Evolutionary conservation across 23 tunicate genomes (phyloP), one percentile per base, ranked within the genome.

Genomic region (Ascidia mentula): DNA sequence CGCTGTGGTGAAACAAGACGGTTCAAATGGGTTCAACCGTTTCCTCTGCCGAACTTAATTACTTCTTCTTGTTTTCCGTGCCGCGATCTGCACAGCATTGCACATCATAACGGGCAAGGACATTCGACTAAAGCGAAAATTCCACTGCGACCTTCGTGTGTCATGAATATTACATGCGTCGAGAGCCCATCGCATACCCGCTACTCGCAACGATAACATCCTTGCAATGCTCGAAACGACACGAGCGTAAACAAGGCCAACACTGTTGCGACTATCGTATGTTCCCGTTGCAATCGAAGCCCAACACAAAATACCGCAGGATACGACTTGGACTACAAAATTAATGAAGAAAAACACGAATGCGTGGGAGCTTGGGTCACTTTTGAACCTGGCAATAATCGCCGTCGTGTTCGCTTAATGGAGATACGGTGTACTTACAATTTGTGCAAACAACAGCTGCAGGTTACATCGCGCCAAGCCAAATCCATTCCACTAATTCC

Each of bases 291-390:
- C 65, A 28, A 53, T 3, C 13, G 65, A 53, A 53, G 24, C 13
- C 65, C 7, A 53, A 53, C 65, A 1, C n/a, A n/a, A n/a, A n/a
- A n/a, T n/a, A n/a, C n/a, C n/a, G n/a, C n/a, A n/a, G n/a, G n/a
- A n/a, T 53, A 28, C 65, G 65, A 53, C 65, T 53, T 26, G 28
- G 24, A 53, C 65, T 53, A 53, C 65, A 53, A 53, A 53, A 53
- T 53, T 53, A 53, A 53, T 53, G 65, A 53, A 26, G 28, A 53
- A 53, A 53, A 53, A 26, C 1, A 53, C 65, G 13, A 53, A 53
- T 53, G 65, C 65, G 65, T 53, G 65, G 13, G 65, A 53, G 65
- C 65, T 6, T 9, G 22, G 13, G n/a, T n/a, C n/a, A n/a, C n/a
- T n/a, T n/a, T n/a, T n/a, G n/a, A n/a, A n/a, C n/a, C n/a, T n/a